These are phyloP conservation scores for Ormyrus nitidulus DNA, from an alignment of 2,888 invertebrate genomes.

Conservation along the genomic window DNA sequence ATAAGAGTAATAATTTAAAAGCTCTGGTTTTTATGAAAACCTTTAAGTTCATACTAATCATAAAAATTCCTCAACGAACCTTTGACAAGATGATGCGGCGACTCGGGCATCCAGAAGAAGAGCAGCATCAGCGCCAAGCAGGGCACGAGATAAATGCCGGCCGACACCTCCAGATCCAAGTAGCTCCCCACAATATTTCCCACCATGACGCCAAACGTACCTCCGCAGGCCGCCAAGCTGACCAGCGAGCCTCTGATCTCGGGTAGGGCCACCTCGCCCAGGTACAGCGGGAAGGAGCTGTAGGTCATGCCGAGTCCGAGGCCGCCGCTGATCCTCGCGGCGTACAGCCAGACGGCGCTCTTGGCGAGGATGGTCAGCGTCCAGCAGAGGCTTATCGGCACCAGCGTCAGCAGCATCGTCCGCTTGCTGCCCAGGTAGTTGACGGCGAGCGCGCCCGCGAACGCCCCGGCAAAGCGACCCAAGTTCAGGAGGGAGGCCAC, in stretches of 20 bases:
- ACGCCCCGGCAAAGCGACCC: slow-evolving; percentile 65
- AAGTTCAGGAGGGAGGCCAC: slow-evolving; percentile 65
- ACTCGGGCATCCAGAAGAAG: slow-evolving; percentile 67
- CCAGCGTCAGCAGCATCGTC: slow-evolving; percentile 59
- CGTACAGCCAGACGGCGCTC: slow-evolving; percentile 61
- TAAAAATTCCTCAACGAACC: slow-evolving; percentile 7
- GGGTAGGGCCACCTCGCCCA: slow-evolving; percentile 66
- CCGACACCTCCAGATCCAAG: slow-evolving; percentile 64
- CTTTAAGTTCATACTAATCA: too few species aligned
- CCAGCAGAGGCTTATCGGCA: slow-evolving; percentile 63
- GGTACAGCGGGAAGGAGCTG: slow-evolving; percentile 65
- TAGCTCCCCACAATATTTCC: slow-evolving; percentile 68
- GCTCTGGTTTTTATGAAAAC: too few species aligned
- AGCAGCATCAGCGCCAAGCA: slow-evolving; percentile 61
- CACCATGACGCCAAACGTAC: slow-evolving; percentile 66
- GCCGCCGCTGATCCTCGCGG: slow-evolving; percentile 60
- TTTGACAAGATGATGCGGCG: slow-evolving; percentile 65
- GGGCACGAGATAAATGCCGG: slow-evolving; percentile 64
- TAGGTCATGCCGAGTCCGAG: slow-evolving; percentile 65
- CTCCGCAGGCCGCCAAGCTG: slow-evolving; percentile 64
- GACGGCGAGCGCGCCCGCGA: slow-evolving; percentile 60
- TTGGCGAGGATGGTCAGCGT: slow-evolving; percentile 59
- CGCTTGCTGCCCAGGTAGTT: slow-evolving; percentile 65
- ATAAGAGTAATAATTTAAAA: too few species aligned
- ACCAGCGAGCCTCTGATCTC: slow-evolving; percentile 68